Evolutionary conservation across 2,113 vertebrate genomes (phyloP).

Genomic region (Cathartes aura): DNA sequence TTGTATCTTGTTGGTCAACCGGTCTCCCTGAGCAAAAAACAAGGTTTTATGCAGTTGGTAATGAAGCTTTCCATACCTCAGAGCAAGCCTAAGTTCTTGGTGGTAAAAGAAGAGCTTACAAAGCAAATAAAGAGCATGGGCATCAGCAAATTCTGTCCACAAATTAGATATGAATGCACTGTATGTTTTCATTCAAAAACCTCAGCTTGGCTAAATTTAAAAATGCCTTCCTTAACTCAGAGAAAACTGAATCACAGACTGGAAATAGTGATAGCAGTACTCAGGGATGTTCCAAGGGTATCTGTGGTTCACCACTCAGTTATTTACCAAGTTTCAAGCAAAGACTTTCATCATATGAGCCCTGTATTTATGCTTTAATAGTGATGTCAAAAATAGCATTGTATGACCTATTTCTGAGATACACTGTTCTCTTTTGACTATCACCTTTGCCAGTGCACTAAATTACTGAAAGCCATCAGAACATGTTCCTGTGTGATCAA

Average conservation of each 20-base stretch:
- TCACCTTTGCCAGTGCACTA: not conserved
- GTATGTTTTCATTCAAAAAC: slow-evolving; percentile 68
- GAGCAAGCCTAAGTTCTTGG: slow-evolving; percentile 16
- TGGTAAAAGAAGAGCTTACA: slow-evolving; percentile 71
- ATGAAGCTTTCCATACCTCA: slow-evolving; percentile 48
- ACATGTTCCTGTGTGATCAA: not conserved
- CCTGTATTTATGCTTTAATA: slow-evolving; percentile 13
- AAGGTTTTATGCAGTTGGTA: slow-evolving; percentile 24
- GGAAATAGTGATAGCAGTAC: slow-evolving; percentile 72
- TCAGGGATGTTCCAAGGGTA: slow-evolving; percentile 62
- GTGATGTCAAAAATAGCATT: slow-evolving; percentile 8
- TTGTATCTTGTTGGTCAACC: not conserved
- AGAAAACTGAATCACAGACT: slow-evolving; percentile 68
- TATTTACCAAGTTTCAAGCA: slow-evolving; percentile 45
- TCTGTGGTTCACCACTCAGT: slow-evolving; percentile 63
- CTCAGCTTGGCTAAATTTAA: slow-evolving; percentile 53
- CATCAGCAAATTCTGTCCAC: slow-evolving; percentile 77
- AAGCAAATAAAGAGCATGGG: slow-evolving; percentile 64
- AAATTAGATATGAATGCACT: slow-evolving; percentile 72
- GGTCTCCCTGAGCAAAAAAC: too few relatives aligned
- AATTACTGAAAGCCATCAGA: not conserved
- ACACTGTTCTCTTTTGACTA: not conserved
- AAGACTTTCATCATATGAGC: slow-evolving; percentile 27
- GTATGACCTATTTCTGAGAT: not conserved
- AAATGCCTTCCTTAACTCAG: slow-evolving; percentile 44